A percentile compares a stretch with the other conserved stretches of the same genome.
These are phyloP conservation scores for Epinephelus moara DNA, from an alignment of 2,113 vertebrate species.

Conservation along the genomic window DNA sequence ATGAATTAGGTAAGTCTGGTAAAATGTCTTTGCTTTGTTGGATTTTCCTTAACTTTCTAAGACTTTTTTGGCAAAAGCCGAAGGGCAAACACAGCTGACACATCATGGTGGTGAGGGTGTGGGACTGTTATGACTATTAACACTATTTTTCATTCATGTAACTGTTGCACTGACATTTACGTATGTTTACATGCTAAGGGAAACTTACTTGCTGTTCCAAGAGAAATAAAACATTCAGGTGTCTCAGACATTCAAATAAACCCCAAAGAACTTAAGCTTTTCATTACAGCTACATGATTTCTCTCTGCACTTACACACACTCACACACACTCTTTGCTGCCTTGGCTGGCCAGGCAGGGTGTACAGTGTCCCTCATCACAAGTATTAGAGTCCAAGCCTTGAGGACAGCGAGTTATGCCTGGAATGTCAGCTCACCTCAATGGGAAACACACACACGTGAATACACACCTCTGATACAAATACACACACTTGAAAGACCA, in stretches of 20 bases:
- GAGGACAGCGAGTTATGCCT: slow-evolving; percentile 72
- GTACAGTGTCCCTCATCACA: slow-evolving; percentile 59
- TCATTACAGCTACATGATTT: background rate
- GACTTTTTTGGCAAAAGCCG: slow-evolving; percentile 15
- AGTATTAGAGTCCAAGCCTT: slow-evolving; percentile 55
- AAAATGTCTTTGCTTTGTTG: background rate
- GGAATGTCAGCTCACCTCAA: slow-evolving; percentile 77
- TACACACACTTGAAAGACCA: slow-evolving; percentile 45
- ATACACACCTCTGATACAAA: slow-evolving; percentile 48
- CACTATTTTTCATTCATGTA: background rate
- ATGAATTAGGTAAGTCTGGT: background rate
- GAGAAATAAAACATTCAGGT: background rate
- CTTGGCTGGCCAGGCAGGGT: slow-evolving; percentile 12
- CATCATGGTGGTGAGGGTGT: background rate
- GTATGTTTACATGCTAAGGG: background rate
- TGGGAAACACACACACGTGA: slow-evolving; percentile 39
- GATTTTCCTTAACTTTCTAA: background rate
- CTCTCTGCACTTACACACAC: background rate
- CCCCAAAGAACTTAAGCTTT: background rate
- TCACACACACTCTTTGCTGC: slow-evolving; percentile 19
- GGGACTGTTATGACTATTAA: background rate
- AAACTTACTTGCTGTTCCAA: background rate
- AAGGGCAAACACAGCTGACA: background rate
- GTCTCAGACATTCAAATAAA: background rate
- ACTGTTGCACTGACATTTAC: background rate